Conservation (phyloP, 1,140 invertebrate genomes). For the Apis laboriosa region DNA sequence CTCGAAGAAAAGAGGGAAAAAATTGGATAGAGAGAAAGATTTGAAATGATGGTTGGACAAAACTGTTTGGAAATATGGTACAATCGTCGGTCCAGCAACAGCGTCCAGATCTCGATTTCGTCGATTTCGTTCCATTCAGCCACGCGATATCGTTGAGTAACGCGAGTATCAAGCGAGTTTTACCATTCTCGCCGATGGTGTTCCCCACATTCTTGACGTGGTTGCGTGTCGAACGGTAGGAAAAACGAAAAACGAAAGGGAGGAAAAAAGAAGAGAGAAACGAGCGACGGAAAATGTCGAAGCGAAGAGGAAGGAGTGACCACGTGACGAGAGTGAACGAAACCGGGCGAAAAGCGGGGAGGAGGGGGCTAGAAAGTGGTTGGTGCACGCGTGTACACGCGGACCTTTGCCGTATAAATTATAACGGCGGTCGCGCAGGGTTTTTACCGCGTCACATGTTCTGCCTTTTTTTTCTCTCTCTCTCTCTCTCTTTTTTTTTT, state of each 20-base stretch:
- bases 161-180: constrained; percentile 6
- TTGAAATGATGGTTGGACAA: too few relatives aligned
- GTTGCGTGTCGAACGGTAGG: neutral
- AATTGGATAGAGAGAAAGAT: too few relatives aligned
- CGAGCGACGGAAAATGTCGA: neutral
- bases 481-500: constrained; percentile 43
- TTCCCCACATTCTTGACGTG: neutral
- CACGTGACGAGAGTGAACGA: constrained; percentile 28
- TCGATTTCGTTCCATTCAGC: neutral
- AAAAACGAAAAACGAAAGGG: neutral
- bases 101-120: neutral
- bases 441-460: constrained; percentile 74
- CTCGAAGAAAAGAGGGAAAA: too few relatives aligned
- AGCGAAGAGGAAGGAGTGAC: neutral
- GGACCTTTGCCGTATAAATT: constrained; percentile 70
- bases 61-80: too few relatives aligned
- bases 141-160: constrained; percentile 12
- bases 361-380: constrained; percentile 46
- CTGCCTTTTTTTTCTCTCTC: constrained; percentile 58
- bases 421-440: constrained; percentile 61
- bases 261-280: neutral
- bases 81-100: neutral
- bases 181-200: neutral
- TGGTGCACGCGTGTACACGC: constrained; percentile 45
- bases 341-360: constrained; percentile 42